A percentile compares a stretch with the other conserved stretches of the same genome.
These are phyloP conservation scores for Piscicola geometra DNA, from an alignment of 2,888 invertebrate species.

Conservation along the genomic window DNA sequence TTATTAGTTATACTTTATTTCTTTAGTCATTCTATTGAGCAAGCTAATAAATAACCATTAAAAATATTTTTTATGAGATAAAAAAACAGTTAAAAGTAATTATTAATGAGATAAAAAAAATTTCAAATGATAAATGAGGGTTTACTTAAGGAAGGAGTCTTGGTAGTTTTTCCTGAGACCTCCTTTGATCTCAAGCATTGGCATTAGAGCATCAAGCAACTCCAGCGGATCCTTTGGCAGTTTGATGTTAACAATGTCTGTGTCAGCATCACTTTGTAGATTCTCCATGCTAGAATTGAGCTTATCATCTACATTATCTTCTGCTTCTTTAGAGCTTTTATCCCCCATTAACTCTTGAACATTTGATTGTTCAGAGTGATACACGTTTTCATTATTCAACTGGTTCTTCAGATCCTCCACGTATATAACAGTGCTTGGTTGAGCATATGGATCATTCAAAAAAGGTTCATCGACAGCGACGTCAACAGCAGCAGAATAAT, in stretches of 20 bases:
- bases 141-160: slow-evolving; percentile 8
- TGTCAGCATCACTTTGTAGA: not conserved
- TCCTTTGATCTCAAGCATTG: not conserved
- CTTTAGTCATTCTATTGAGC: no score
- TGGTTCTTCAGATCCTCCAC: not conserved
- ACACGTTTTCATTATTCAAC: not conserved
- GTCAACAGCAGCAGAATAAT: no score
- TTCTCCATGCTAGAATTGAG: no score
- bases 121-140: not conserved
- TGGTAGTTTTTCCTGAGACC: not conserved
- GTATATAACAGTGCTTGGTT: not conserved
- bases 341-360: no score
- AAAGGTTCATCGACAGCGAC: not conserved
- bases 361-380: no score
- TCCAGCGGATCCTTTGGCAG: not conserved
- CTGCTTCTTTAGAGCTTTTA: not conserved
- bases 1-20: no score
- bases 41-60: no score
- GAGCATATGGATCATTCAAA: not conserved
- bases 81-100: no score
- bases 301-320: not conserved
- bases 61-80: no score
- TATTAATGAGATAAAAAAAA: no score
- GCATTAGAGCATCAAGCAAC: not conserved
- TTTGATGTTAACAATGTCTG: slow-evolving; percentile 7